Evolutionary conservation across 2,888 invertebrate genomes (phyloP), one percentile per base, ranked within the genome.

Genomic region (Lordiphosa fenestrarum): DNA sequence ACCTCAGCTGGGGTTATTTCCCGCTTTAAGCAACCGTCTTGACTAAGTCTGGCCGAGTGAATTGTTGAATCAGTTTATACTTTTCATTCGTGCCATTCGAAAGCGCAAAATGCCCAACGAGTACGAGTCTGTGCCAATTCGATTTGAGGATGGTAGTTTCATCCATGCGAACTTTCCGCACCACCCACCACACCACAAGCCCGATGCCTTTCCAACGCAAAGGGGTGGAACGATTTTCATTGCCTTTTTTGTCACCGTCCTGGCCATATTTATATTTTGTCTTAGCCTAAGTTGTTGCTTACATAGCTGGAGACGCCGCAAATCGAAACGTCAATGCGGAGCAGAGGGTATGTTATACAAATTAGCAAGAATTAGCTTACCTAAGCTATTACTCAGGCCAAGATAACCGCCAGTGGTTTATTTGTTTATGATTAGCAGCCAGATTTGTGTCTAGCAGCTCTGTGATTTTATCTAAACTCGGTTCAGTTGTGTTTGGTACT

Each of bases 1-100:
- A 25, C 25, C 25, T 25, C 25, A 25, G 7, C 25, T 25, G 7
- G 7, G 25, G 25, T 25, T 25, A 25, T 25, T 25, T 25, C 25
- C 25, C 25, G 25, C 7, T 7, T 25, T 2, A 7, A 25, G 7
- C 25, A 42, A 25, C 13, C 30, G 30, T 30, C 30, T 9, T 15
- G 40, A 39, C 6, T 7, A 7, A 19, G 23, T 13, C 25, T 23
- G 15, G 2, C 39, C 10, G 15, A 7, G 9, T 13, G 13, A 6
- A 25, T 25, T 2, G 25, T 42, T 42, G 4, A 44, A 44, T 60
- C 69, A 66, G 60, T 69, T 54, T 3, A 19, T 5, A 4, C 40
- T 23, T 4, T 48, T 25, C 40, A 13, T 33, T 65, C 38, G 60
- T 37, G 4, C n/a, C 23, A 47, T 19, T 48, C 9, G 38, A 53